A percentile compares a stretch with the other conserved stretches of the same genome.
phyloP scores from a whole-genome alignment of 2,888 invertebrate genomes.

The Archips crataeganus region DNA sequence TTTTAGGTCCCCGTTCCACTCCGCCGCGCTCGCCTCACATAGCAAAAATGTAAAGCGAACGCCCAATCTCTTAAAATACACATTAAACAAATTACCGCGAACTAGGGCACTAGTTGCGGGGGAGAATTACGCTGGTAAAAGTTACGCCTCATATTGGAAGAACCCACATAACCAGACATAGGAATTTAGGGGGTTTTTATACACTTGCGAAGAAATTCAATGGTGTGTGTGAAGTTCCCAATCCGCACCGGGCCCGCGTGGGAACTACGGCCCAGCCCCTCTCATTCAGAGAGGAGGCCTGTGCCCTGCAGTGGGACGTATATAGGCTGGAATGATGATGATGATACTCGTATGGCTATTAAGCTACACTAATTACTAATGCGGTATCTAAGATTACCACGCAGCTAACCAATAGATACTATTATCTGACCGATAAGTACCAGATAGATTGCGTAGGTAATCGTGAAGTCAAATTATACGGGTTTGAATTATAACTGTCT shows the following conservation, averaged over 20 bases:
- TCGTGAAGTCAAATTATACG: not conserved
- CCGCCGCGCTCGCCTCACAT: conserved; percentile 16
- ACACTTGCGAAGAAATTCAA: no score
- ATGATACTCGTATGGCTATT: no score
- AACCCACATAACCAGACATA: no score
- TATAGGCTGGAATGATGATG: no score
- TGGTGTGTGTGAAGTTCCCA: no score
- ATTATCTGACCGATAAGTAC: not conserved
- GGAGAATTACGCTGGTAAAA: not conserved
- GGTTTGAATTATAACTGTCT: not conserved
- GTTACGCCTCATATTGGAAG: no score
- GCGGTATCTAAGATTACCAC: not conserved
- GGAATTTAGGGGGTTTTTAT: no score
- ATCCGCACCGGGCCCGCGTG: no score
- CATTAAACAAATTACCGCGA: conserved; percentile 34
- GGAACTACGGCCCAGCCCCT: no score
- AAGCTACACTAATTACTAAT: no score
- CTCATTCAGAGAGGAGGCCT: no score
- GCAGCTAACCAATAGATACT: not conserved
- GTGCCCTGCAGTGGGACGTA: no score
- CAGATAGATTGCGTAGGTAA: not conserved
- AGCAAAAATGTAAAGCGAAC: conserved; percentile 32
- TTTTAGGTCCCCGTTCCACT: conserved; percentile 6
- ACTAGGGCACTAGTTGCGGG: not conserved
- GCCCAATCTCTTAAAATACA: conserved; percentile 35